These are phyloP conservation scores for Chaetura pelagica DNA, from an alignment of 2,113 vertebrate species.

Conservation along the genomic window DNA sequence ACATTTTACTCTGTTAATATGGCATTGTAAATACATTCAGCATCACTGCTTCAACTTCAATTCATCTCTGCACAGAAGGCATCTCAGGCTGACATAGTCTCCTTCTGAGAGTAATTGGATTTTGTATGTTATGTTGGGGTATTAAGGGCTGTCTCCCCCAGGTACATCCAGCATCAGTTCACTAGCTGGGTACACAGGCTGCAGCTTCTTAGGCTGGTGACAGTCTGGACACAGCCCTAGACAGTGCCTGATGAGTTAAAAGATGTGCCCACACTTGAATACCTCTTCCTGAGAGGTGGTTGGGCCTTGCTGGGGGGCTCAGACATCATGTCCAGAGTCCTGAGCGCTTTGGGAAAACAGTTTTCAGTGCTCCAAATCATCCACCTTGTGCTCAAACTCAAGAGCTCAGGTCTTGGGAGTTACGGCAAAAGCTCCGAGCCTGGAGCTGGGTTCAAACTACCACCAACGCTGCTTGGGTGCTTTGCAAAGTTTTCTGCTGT, in stretches of 20 bases:
- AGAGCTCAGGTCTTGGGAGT: neutral
- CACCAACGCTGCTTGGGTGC: neutral
- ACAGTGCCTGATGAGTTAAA: neutral
- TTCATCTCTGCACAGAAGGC: neutral
- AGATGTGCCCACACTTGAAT: neutral
- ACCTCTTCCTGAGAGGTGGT: accelerated
- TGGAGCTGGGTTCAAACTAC: neutral
- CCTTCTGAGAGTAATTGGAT: neutral
- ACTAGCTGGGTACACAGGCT: neutral
- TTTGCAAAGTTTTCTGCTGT: neutral
- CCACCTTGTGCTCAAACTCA: accelerated
- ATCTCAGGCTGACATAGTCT: neutral
- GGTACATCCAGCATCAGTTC: neutral
- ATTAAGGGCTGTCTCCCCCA: neutral
- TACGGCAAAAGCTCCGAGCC: neutral
- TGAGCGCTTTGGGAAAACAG: neutral
- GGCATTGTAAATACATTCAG: neutral
- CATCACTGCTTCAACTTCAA: neutral
- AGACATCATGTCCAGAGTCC: accelerated
- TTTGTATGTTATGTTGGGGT: neutral
- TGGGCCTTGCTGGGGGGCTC: accelerated
- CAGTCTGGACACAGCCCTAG: too few relatives aligned
- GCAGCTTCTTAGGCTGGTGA: neutral
- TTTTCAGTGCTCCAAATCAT: neutral
- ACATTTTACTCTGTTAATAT: neutral